These are phyloP conservation scores for Lophius piscatorius DNA, from an alignment of 2,113 vertebrate genomes.

Conservation along the genomic window DNA sequence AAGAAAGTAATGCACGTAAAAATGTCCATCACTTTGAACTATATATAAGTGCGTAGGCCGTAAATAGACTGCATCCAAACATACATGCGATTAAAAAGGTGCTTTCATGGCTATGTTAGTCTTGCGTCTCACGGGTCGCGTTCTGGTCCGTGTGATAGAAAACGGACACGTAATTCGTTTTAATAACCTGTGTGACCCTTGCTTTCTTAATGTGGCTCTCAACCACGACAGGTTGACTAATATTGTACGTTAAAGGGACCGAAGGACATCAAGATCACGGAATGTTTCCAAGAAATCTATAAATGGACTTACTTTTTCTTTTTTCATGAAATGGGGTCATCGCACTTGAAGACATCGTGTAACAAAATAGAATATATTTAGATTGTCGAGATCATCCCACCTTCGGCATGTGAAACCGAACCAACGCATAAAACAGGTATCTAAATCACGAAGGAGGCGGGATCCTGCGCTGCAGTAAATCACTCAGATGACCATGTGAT, in stretches of 20 bases:
- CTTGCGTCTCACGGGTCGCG: neutral
- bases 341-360: constrained; percentile 61
- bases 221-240: constrained; percentile 11
- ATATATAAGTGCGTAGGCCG: constrained; percentile 48
- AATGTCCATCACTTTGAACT: constrained; percentile 71
- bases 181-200: neutral
- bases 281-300: constrained; percentile 64
- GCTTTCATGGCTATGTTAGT: neutral
- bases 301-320: constrained; percentile 58
- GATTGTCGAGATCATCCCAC: constrained; percentile 59
- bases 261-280: constrained; percentile 37
- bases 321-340: constrained; percentile 74
- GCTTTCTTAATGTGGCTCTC: neutral
- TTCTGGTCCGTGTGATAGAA: neutral
- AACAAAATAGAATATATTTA: constrained; percentile 68
- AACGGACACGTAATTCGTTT: neutral
- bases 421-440: constrained; percentile 52
- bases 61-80: constrained; percentile 48
- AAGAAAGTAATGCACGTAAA: constrained; percentile 72
- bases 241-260: constrained; percentile 47
- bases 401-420: constrained; percentile 49
- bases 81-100: constrained; percentile 18
- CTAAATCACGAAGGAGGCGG: constrained; percentile 23
- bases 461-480: constrained; percentile 42
- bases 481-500: constrained; percentile 1